phyloP scores from a whole-genome alignment of 2,888 invertebrate species.

The Ichneumoninae sp. region DNA sequence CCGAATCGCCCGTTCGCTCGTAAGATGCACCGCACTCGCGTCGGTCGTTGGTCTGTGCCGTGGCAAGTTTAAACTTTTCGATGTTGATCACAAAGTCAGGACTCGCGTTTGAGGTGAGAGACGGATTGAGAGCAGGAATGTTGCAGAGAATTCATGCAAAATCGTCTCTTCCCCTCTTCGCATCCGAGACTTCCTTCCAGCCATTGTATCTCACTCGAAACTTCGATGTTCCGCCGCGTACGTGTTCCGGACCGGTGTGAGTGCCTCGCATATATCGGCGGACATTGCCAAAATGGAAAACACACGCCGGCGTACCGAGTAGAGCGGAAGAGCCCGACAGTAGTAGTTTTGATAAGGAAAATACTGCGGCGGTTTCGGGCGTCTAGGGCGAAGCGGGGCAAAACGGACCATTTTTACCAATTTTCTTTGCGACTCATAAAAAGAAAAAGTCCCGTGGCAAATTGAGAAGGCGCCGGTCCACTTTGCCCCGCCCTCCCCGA shows the following conservation, averaged over 20 bases:
- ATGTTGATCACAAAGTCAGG: constrained; percentile 63
- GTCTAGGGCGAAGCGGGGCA: not conserved
- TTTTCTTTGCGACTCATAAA: not conserved
- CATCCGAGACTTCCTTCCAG: not conserved
- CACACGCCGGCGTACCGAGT: not conserved
- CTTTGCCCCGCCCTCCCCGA: no score
- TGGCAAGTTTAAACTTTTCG: constrained; percentile 54
- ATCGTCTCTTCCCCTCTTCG: not conserved
- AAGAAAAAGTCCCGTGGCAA: not conserved
- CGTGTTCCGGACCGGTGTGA: not conserved
- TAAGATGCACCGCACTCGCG: constrained; percentile 8
- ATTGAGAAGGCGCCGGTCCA: not conserved
- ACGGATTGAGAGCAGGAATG: not conserved
- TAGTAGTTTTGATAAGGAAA: constrained; percentile 16
- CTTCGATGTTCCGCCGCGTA: not conserved
- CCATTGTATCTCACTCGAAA: not conserved
- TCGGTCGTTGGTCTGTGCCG: constrained; percentile 36
- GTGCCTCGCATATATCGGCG: not conserved
- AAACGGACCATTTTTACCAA: not conserved
- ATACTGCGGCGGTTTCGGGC: not conserved
- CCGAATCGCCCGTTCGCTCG: constrained; percentile 9
- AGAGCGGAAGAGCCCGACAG: constrained; percentile 28
- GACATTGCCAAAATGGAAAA: not conserved
- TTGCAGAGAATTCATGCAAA: not conserved
- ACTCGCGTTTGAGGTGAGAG: constrained; percentile 48